Conservation (phyloP, 2,888 invertebrate species). For the Monopis laevigella region DNA sequence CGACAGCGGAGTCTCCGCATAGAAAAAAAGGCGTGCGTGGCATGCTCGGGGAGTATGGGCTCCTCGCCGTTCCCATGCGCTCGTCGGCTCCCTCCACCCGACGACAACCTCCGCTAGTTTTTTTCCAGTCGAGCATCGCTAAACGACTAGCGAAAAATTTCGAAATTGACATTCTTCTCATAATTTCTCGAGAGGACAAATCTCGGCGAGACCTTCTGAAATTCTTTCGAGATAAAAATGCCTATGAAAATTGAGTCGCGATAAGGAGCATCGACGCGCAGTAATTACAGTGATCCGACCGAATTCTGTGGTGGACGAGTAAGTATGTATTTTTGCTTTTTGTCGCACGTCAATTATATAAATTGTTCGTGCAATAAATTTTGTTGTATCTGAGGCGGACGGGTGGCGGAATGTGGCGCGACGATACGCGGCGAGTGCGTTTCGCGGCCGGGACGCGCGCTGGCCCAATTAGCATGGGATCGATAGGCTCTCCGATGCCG, state of each 20-base stretch:
- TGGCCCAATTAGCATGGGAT: conserved; percentile 65
- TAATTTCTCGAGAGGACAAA: conserved; percentile 54
- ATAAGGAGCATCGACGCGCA: conserved; percentile 34
- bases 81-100: conserved; percentile 25
- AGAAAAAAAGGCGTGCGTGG: conserved; percentile 49
- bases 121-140: conserved; percentile 34
- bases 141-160: conserved; percentile 60
- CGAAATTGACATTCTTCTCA: conserved; percentile 62
- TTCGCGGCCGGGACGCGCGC: conserved; percentile 29
- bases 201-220: conserved; percentile 37
- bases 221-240: conserved; percentile 50
- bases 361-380: conserved; percentile 66
- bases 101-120: conserved; percentile 34
- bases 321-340: conserved; percentile 59
- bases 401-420: conserved; percentile 41
- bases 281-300: conserved; percentile 40
- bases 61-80: conserved; percentile 50
- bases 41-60: conserved; percentile 30
- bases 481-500: conserved; percentile 54
- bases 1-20: conserved; percentile 34
- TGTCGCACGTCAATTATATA: conserved; percentile 65
- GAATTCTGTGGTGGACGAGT: conserved; percentile 49
- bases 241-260: conserved; percentile 41
- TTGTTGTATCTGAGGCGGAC: conserved; percentile 55
- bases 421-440: conserved; percentile 40